phyloP scores from a whole-genome alignment of 2,113 vertebrate species.

The Plectropomus leopardus region DNA sequence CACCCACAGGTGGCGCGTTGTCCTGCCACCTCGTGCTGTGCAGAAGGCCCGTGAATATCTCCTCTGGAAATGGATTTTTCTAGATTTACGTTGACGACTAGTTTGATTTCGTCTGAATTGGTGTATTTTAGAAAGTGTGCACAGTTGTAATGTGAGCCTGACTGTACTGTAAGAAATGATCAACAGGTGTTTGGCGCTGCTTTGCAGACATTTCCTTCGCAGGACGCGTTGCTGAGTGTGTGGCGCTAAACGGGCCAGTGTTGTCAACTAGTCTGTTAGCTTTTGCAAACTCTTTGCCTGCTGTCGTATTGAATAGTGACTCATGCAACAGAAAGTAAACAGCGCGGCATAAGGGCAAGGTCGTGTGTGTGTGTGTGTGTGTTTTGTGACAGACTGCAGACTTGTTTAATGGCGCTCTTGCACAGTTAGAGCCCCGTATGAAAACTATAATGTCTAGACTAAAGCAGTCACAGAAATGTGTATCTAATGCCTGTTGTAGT shows the following conservation, averaged over 20 bases:
- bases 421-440: slow-evolving; percentile 11
- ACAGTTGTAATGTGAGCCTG: slow-evolving; percentile 7
- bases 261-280: background rate
- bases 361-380: slow-evolving; percentile 18
- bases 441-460: background rate
- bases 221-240: background rate
- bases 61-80: background rate
- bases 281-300: background rate
- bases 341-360: slow-evolving; percentile 38
- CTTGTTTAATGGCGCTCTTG: slow-evolving; percentile 30
- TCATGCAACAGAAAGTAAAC: slow-evolving; percentile 53
- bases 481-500: background rate
- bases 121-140: background rate
- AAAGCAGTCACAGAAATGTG: background rate
- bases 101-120: background rate
- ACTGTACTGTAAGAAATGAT: slow-evolving; percentile 52
- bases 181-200: slow-evolving; percentile 82
- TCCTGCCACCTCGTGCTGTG: slow-evolving; percentile 55
- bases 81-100: background rate
- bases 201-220: slow-evolving; percentile 23
- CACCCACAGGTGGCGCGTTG: slow-evolving; percentile 71
- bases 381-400: slow-evolving; percentile 37
- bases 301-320: background rate
- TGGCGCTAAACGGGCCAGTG: background rate
- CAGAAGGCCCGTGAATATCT: slow-evolving; percentile 34